phyloP scores from a whole-genome alignment of 2,113 vertebrate genomes.

The Onychostruthus taczanowskii region DNA sequence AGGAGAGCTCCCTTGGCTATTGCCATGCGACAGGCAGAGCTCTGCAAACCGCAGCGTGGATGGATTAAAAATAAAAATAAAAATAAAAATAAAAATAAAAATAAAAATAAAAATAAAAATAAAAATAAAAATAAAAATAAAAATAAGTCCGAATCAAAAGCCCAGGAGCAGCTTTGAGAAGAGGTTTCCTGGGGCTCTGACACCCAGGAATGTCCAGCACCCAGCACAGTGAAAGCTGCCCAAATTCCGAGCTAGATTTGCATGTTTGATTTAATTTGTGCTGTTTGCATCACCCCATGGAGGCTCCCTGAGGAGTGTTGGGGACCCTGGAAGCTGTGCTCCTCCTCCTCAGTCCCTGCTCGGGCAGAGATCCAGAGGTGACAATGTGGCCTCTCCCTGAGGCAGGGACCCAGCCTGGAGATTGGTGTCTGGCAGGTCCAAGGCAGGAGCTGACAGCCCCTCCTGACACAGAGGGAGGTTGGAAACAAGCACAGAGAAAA shows the following conservation, averaged over 20 bases:
- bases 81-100: not conserved
- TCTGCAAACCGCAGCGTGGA: rapidly evolving
- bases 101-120: not conserved
- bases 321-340: not conserved
- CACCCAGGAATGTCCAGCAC: rapidly evolving
- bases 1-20: rapidly evolving
- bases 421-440: not conserved
- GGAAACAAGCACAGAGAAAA: not conserved
- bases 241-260: not conserved
- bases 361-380: not conserved
- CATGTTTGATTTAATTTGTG: not conserved
- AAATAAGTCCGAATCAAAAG: not conserved
- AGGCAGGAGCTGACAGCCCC: not conserved
- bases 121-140: not conserved
- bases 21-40: rapidly evolving
- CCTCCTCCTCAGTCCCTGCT: not conserved
- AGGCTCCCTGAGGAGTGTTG: not conserved
- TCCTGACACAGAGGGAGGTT: not conserved
- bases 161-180: not conserved
- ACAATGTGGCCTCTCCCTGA: not conserved
- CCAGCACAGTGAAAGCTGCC: too few species aligned
- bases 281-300: not conserved
- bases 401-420: not conserved
- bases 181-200: not conserved
- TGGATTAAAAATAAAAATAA: not conserved